phyloP scores from a whole-genome alignment of 2,797 vertebrate genomes.

The Lateolabrax maculatus region DNA sequence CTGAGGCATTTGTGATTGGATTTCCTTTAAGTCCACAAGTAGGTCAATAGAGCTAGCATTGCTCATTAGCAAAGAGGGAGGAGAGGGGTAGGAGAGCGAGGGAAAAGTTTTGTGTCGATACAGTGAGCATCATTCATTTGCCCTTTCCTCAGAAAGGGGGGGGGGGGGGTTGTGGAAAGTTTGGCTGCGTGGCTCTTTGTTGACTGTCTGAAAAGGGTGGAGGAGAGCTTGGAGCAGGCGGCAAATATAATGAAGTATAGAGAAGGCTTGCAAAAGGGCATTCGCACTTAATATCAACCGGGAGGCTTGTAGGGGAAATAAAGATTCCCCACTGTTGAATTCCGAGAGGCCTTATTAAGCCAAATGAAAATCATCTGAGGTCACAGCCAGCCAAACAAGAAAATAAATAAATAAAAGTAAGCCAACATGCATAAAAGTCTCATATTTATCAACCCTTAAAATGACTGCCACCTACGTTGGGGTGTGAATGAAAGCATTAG shows the following conservation, averaged over 20 bases:
- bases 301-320: constrained; percentile 15
- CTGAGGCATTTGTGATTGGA: constrained; percentile 86
- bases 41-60: constrained; percentile 80
- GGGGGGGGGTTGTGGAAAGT: constrained; percentile 33
- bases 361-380: constrained; percentile 27
- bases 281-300: constrained; percentile 45
- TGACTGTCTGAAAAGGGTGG: constrained; percentile 46
- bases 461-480: constrained; percentile 31
- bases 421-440: constrained; percentile 3
- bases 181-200: constrained; percentile 56
- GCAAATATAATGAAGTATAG: constrained; percentile 47
- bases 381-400: constrained; percentile 20
- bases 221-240: constrained; percentile 28
- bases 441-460: constrained; percentile 46
- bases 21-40: constrained; percentile 84
- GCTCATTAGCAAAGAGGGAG: constrained; percentile 79
- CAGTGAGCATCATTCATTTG: constrained; percentile 70
- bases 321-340: constrained; percentile 9
- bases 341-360: constrained; percentile 10
- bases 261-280: constrained; percentile 45
- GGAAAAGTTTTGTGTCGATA: constrained; percentile 74
- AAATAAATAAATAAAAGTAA: constrained; percentile 16
- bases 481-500: constrained; percentile 53
- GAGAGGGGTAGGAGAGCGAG: constrained; percentile 39
- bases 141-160: constrained; percentile 59